phyloP scores from a whole-genome alignment of 2,113 vertebrate genomes.

The Benitochromis conjunctus region DNA sequence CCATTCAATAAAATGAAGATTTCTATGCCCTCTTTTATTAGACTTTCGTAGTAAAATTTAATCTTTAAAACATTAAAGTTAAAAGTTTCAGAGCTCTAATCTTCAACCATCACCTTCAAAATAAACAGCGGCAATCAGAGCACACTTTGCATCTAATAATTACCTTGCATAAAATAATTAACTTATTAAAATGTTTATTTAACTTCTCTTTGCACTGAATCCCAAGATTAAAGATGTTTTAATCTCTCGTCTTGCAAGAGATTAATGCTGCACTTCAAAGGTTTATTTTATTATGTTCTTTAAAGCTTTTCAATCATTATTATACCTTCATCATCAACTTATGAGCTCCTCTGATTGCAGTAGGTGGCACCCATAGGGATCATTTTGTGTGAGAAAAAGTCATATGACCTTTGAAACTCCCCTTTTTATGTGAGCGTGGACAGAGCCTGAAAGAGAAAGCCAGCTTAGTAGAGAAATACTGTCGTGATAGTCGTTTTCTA shows the following conservation, averaged over 20 bases:
- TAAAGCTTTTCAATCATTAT: not conserved
- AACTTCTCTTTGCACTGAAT: not conserved
- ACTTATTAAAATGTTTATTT: not conserved
- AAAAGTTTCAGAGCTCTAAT: not conserved
- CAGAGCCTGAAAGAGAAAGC: not conserved
- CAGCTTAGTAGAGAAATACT: not conserved
- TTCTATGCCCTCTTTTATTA: not conserved
- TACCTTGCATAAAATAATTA: not conserved
- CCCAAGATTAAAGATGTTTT: not conserved
- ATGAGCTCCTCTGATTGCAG: not conserved
- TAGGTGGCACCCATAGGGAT: not conserved
- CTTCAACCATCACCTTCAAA: not conserved
- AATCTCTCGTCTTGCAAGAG: not conserved
- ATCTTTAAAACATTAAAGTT: not conserved
- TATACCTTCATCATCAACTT: not conserved
- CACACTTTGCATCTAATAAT: not conserved
- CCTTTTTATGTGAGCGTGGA: not conserved
- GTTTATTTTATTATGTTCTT: not conserved
- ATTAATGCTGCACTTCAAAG: not conserved
- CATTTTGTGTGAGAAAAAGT: not conserved
- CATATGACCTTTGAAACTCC: not conserved
- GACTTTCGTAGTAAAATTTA: not conserved
- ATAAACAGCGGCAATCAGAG: not conserved
- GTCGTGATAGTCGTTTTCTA: not conserved
- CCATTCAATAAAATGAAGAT: not conserved